Evolutionary conservation across 2,888 invertebrate species (phyloP), one percentile per base, ranked within the genome.

Genomic region (Coleophora deauratella): DNA sequence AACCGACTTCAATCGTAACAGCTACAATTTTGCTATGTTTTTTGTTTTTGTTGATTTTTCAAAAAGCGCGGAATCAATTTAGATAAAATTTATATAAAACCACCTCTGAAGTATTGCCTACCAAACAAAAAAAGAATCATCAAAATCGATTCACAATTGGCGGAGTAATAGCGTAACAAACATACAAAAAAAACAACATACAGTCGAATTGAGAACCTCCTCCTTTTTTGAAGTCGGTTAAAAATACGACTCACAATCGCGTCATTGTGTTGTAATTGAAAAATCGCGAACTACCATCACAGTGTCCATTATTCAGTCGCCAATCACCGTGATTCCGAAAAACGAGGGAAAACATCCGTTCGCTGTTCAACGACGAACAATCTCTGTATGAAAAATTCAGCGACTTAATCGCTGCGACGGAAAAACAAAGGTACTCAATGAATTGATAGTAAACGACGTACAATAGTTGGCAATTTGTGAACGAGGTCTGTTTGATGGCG

Each of bases 191-290:
- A n/a, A n/a, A n/a, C n/a, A n/a, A n/a, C n/a, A n/a, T n/a, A n/a
- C n/a, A n/a, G n/a, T n/a, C n/a, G n/a, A n/a, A n/a, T n/a, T n/a
- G n/a, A n/a, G n/a, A n/a, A n/a, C n/a, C n/a, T n/a, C n/a, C n/a
- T n/a, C n/a, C n/a, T n/a, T n/a, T n/a, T n/a, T n/a, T n/a, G n/a
- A n/a, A n/a, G n/a, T n/a, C n/a, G n/a, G n/a, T n/a, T n/a, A 37
- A 31, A 33, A 38, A 45, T 60, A 52, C 61, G 62, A 70, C 66
- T 69, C 53, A 53, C 45, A 48, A 51, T 45, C 55, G 54, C 51
- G 46, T 61, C 71, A 77, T 81, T 81, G 77, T 78, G 65, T 69
- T 68, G 71, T 84, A 82, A 84, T 84, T 81, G 81, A 80, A 82
- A 80, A 84, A 74, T 80, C 61, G 65, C 70, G 63, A 75, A 75